Base-by-base conservation (phyloP, 2,797 vertebrate genomes). In the Myiotriccus ornatus region DNA sequence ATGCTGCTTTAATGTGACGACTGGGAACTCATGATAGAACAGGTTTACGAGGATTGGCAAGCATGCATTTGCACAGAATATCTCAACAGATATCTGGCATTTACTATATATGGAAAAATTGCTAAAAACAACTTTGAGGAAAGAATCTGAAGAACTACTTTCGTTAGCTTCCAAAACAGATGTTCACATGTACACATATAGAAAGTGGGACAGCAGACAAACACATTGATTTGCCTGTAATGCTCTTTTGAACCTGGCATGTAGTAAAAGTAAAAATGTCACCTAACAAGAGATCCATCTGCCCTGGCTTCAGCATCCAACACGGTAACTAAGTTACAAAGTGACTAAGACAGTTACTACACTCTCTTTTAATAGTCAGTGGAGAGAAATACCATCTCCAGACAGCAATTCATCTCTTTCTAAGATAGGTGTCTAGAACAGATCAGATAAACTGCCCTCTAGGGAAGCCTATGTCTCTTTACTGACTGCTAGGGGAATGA, bases 181-280 rank as follows among this genome's bases (percentile, higher is more conserved):
- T 87, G 59, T 88, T 91, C 90, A 50, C 60, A 65, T 67, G 60
- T 32, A 62, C 73, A 63, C 90, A 93, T 94, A 87, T 76, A 89
- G 89, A 87, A 90, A 94, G 43, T 77, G 60, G 41, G 60, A 85
- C 60, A 82, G 73, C 64, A 87, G 84, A 93, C 62, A 95, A 85
- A 67, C 39, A 87, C 62, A 73, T 32, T 46, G 69, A 91, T 96
- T 91, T 81, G 87, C 73, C 71, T 71, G 55, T 37, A 92, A 65
- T 94, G 79, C 53, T 91, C 92, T 93, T 96, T 96, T 86, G 67
- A 92, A 81, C 85, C 55, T 90, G 87, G 39, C 73, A 81, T 28
- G 53, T 34, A 93, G 74, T 68, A 84, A 77, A 91, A 93, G 84
- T 71, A 84, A 95, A 96, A 96, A 94, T 82, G 84, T 92, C 94